These are phyloP conservation scores for Chelonus formosanus DNA, from an alignment of 2,888 invertebrate genomes.

Conservation along the genomic window DNA sequence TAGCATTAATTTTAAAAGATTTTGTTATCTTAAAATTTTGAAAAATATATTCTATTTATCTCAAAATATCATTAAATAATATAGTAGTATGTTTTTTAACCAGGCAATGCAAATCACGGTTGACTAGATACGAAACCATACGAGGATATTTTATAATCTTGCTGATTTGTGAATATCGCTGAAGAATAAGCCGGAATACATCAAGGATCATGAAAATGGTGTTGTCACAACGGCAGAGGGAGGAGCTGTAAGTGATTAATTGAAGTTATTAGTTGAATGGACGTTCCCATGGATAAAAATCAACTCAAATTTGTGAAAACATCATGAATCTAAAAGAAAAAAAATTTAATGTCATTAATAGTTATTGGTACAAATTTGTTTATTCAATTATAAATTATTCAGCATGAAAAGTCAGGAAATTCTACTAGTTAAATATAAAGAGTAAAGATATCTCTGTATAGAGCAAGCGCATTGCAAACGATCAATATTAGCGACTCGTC, in stretches of 20 bases:
- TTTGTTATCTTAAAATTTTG: slow-evolving; percentile 25
- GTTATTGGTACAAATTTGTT: no score
- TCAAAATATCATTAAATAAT: slow-evolving; percentile 2
- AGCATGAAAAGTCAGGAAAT: no score
- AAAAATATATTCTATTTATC: not conserved
- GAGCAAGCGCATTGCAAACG: slow-evolving; percentile 54
- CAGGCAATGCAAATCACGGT: slow-evolving; percentile 54
- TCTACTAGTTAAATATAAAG: not conserved
- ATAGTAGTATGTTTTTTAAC: not conserved
- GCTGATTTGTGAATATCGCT: slow-evolving; percentile 46
- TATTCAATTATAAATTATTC: no score
- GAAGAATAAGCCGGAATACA: slow-evolving; percentile 57
- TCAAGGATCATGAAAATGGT: slow-evolving; percentile 95
- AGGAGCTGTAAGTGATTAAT: slow-evolving; percentile 91
- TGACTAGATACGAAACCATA: slow-evolving; percentile 53
- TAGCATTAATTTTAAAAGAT: slow-evolving; percentile 39
- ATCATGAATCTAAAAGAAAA: no score
- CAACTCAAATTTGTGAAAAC: no score
- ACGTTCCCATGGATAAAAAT: no score
- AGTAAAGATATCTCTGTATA: slow-evolving; percentile 31
- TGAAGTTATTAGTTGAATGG: no score
- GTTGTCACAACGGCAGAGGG: slow-evolving; percentile 99
- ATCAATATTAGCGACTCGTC: slow-evolving; percentile 52
- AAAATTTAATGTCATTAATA: no score
- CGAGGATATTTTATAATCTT: slow-evolving; percentile 53